A percentile compares a stretch with the other conserved stretches of the same genome.
phyloP scores from a whole-genome alignment of 1,140 invertebrate genomes.

The Drosophila kepulauana region DNA sequence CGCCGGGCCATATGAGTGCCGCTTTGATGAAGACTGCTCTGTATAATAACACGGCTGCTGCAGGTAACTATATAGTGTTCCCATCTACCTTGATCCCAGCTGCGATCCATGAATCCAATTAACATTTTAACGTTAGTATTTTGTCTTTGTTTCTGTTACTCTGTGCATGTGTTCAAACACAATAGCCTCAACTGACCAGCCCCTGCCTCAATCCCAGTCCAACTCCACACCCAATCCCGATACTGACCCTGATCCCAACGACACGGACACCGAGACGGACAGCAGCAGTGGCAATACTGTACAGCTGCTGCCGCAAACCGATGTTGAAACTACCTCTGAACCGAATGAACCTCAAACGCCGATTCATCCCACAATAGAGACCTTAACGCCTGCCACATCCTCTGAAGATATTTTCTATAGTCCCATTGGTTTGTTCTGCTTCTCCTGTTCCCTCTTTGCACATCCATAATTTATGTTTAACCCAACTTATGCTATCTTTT shows the following conservation, averaged over 20 bases:
- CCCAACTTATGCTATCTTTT: background rate
- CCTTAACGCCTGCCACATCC: constrained; percentile 78
- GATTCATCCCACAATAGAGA: constrained; percentile 58
- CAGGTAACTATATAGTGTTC: constrained; percentile 62
- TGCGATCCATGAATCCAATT: constrained; percentile 48
- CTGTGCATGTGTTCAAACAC: constrained; percentile 80
- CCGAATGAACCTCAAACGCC: background rate
- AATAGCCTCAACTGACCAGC: constrained; percentile 60
- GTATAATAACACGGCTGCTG: constrained; percentile 57
- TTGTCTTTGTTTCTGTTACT: constrained; percentile 82
- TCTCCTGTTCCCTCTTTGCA: background rate
- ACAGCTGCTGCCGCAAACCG: background rate
- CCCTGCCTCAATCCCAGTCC: background rate
- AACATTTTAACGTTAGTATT: constrained; percentile 79
- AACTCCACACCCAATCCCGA: constrained; percentile 21
- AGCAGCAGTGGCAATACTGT: constrained; percentile 53
- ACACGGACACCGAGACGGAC: constrained; percentile 34
- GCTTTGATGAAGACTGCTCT: constrained; percentile 38
- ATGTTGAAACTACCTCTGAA: background rate
- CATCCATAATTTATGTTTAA: background rate
- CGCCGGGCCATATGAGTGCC: constrained; percentile 60
- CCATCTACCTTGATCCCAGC: constrained; percentile 8
- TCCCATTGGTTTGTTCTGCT: constrained; percentile 73
- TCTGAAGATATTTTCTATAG: constrained; percentile 81
- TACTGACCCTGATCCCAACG: constrained; percentile 8